Percentiles rank a stretch among this genome's conserved stretches.
Conservation (phyloP, 1,140 invertebrate species). For the Diuraphis noxia region DNA sequence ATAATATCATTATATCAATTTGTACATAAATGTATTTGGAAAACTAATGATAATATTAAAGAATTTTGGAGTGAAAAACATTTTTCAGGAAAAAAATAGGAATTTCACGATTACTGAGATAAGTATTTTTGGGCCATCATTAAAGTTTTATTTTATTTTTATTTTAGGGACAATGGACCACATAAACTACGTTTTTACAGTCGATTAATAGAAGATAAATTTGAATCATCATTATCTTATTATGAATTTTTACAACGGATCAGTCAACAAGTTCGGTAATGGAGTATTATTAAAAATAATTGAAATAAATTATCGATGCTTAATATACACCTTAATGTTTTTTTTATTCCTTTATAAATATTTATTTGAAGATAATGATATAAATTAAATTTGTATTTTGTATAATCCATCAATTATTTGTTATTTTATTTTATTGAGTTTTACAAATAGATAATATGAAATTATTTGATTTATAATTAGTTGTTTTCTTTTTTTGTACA, state of each 20-base stretch:
- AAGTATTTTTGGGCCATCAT: background rate
- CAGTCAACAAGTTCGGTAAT: constrained; percentile 84
- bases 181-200: constrained; percentile 81
- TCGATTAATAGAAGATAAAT: constrained; percentile 89
- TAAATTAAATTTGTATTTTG: constrained; percentile 25
- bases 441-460: constrained; percentile 18
- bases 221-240: constrained; percentile 91
- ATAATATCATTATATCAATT: background rate
- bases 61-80: background rate
- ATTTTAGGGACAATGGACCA: constrained; percentile 84
- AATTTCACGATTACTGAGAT: background rate
- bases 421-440: constrained; percentile 37
- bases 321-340: constrained; percentile 5
- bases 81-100: background rate
- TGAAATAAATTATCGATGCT: background rate
- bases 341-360: constrained; percentile 26
- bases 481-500: background rate
- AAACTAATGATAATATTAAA: background rate
- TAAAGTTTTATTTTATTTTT: constrained; percentile 28
- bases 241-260: constrained; percentile 98
- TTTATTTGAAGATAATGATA: constrained; percentile 25
- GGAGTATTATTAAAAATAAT: background rate
- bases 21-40: background rate
- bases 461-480: background rate
- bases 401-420: background rate